Evolutionary conservation across 2,113 vertebrate genomes (phyloP).

Genomic region (Orthonyx spaldingii): DNA sequence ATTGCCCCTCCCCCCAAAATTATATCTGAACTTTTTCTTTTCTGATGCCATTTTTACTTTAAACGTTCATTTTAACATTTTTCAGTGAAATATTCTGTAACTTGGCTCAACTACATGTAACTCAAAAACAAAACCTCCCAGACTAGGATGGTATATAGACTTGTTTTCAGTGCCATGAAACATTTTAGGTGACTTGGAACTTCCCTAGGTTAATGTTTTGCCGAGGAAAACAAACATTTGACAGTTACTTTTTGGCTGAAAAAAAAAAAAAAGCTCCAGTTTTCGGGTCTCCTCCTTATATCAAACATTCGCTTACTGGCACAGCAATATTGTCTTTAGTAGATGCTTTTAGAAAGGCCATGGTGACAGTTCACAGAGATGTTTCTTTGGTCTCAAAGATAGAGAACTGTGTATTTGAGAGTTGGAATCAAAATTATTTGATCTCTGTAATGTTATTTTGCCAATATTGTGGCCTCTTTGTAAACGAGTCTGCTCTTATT

Average conservation of each 20-base stretch:
- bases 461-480: neutral
- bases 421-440: neutral
- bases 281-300: neutral
- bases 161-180: neutral
- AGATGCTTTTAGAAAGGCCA: neutral
- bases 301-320: neutral
- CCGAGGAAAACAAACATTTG: neutral
- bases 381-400: neutral
- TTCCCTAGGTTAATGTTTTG: neutral
- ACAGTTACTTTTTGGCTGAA: neutral
- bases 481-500: neutral
- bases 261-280: neutral
- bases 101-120: neutral
- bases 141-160: neutral
- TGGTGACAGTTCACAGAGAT: neutral
- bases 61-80: neutral
- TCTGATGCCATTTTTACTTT: neutral
- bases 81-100: neutral
- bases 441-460: neutral
- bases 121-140: neutral
- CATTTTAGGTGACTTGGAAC: neutral
- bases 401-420: neutral
- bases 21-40: neutral
- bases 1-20: neutral
- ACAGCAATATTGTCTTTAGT: neutral